Conservation (phyloP, 2,113 vertebrate species). For the Grallaria varia region DNA sequence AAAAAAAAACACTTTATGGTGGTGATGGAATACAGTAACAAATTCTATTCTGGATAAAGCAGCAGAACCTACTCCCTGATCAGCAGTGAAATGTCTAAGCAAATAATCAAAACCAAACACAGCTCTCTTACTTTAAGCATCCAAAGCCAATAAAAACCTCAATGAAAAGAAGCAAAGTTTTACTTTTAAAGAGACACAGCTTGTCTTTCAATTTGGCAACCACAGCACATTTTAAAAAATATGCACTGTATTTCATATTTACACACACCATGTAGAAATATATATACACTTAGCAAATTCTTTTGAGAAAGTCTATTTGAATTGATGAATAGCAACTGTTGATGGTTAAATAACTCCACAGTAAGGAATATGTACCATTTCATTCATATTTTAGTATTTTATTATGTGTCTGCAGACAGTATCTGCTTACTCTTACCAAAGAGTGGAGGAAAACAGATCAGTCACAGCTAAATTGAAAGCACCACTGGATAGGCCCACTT, state of each 20-base stretch:
- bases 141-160: not conserved
- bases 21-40: not conserved
- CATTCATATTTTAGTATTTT: not conserved
- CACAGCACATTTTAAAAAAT: not conserved
- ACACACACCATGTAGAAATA: not conserved
- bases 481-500: not conserved
- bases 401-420: not conserved
- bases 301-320: not conserved
- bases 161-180: not conserved
- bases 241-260: not conserved
- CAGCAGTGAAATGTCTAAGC: not conserved
- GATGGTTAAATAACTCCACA: not conserved
- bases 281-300: not conserved
- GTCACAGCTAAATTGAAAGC: not conserved
- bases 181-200: not conserved
- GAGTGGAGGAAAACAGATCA: not conserved
- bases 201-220: not conserved
- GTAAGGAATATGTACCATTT: not conserved
- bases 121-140: not conserved
- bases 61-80: not conserved
- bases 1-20: not conserved
- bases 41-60: not conserved
- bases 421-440: not conserved
- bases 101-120: not conserved
- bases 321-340: not conserved